Base-by-base conservation (phyloP, 2,888 invertebrate genomes). In the Pogonocherus hispidulus region DNA sequence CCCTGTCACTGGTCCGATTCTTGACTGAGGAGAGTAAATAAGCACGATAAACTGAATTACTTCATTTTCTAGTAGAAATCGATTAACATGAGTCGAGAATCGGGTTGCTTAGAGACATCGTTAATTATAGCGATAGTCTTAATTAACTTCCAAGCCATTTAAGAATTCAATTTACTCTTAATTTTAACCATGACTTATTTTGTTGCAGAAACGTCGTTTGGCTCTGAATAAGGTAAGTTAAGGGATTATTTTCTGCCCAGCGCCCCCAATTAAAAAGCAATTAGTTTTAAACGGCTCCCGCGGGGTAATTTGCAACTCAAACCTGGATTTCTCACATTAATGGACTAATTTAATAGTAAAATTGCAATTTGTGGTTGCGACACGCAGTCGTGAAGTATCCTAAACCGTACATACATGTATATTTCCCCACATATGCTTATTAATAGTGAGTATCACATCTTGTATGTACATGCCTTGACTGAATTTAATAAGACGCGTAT, bases 281-380 rank as follows among this genome's bases (percentile, higher is more conserved):
- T 62, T 49, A 51, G 20, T 62, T 49, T 51, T 49, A 35, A 51
- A 47, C 23, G 3, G 6, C 8, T 41, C n/a, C 20, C 16, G 18
- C n/a, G 41, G 18, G 20, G 49, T 20, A 32, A 51, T 51, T 20
- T 37, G 49, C 62, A 51, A 51, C 51, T 16, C 62, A 16, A 20
- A 18, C 1, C 52, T 4, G 5, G 32, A 37, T 23, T 60, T 62
- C 8, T 8, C 47, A 37, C 49, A 20, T 62, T 75, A 75, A 74
- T 68, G 72, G 69, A 72, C 49, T 72, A 68, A 71, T 72, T 71
- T 74, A 71, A 67, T 64, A 67, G 69, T 71, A 63, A 70, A 72
- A 69, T 71, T 49, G 72, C 47, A 18, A 22, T 20, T 27, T 46
- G 14, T n/a, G n/a, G 22, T 27, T 22, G 14, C 23, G 5, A 16